Percentiles rank a stretch among this genome's conserved stretches.
These are phyloP conservation scores for Nematopogon swammerdamellus DNA, from an alignment of 2,888 invertebrate genomes.

Conservation along the genomic window DNA sequence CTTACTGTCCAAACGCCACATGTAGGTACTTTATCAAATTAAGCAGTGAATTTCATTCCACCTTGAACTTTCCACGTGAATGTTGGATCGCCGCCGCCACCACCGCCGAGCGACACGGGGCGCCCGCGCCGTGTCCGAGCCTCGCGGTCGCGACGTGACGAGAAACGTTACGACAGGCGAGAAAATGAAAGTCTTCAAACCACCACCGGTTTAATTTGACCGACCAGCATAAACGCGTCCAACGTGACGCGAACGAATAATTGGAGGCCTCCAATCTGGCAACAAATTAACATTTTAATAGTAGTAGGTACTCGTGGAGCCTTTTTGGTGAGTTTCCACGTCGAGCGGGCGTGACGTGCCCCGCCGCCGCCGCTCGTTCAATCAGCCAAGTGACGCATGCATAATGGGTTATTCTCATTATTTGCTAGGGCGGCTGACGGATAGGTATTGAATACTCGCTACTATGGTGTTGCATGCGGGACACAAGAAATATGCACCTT, in stretches of 20 bases:
- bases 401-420: slow-evolving; percentile 44
- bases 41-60: too few species aligned
- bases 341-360: slow-evolving; percentile 9
- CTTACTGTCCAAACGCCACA: too few species aligned
- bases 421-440: too few species aligned
- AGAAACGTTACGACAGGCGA: neutral
- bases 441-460: too few species aligned
- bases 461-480: too few species aligned
- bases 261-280: slow-evolving; percentile 8
- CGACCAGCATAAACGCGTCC: neutral
- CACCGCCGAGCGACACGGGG: neutral
- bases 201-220: neutral
- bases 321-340: slow-evolving; percentile 22
- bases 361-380: slow-evolving; percentile 17
- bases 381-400: slow-evolving; percentile 35
- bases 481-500: too few species aligned
- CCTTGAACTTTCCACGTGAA: too few species aligned
- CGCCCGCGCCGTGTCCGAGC: neutral
- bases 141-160: neutral
- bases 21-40: too few species aligned
- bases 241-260: neutral
- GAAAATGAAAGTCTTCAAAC: neutral
- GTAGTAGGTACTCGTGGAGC: slow-evolving; percentile 13
- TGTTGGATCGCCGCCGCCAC: too few species aligned
- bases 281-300: slow-evolving; percentile 42